These are phyloP conservation scores for Mesochorus sp. DNA, from an alignment of 2,888 invertebrate genomes.

Conservation along the genomic window DNA sequence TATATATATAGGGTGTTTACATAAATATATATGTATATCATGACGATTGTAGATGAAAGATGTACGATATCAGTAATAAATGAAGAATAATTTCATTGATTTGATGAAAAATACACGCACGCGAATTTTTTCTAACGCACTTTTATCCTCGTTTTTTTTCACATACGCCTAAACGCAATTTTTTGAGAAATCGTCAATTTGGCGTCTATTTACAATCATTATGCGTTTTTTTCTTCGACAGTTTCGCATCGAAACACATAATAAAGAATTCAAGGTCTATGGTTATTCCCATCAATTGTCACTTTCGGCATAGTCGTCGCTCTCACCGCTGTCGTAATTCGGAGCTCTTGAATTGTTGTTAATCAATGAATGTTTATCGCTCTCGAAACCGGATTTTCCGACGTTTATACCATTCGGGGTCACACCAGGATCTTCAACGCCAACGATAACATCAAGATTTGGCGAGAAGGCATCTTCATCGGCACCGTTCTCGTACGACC, in stretches of 20 bases:
- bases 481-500: slow-evolving; percentile 73
- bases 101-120: too few relatives aligned
- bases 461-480: slow-evolving; percentile 88
- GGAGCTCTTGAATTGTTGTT: slow-evolving; percentile 70
- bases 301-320: slow-evolving; percentile 80
- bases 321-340: slow-evolving; percentile 79
- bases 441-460: slow-evolving; percentile 85
- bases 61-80: too few relatives aligned
- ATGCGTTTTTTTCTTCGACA: slow-evolving; percentile 57
- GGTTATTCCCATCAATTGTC: slow-evolving; percentile 72
- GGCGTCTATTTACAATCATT: slow-evolving; percentile 74
- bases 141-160: background rate
- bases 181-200: slow-evolving; percentile 70
- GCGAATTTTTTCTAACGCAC: slow-evolving; percentile 6
- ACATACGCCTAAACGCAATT: slow-evolving; percentile 45
- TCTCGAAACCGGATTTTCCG: slow-evolving; percentile 37
- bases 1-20: too few relatives aligned
- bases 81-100: too few relatives aligned
- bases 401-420: slow-evolving; percentile 36
- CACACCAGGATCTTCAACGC: slow-evolving; percentile 58
- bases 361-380: slow-evolving; percentile 44
- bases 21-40: too few relatives aligned
- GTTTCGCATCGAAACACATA: background rate
- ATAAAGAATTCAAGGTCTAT: background rate
- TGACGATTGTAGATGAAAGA: too few relatives aligned